phyloP scores from a whole-genome alignment of 2,797 vertebrate genomes.

The Pogoniulus pusillus region DNA sequence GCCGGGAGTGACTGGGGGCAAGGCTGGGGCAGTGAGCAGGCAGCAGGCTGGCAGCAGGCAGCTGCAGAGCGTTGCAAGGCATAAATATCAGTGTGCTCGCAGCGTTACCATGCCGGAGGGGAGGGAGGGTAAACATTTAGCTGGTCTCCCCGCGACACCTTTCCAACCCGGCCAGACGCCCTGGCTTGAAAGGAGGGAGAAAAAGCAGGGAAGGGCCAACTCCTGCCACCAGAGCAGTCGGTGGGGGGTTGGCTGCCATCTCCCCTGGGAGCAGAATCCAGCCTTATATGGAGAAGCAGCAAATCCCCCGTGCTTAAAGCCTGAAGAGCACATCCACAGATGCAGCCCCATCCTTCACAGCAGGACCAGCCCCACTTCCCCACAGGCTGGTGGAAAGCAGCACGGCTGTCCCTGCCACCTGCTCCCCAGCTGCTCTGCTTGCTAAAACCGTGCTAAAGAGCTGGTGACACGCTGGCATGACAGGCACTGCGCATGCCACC shows the following conservation, averaged over 20 bases:
- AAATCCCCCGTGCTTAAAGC: not conserved
- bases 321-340: not conserved
- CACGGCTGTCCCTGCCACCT: not conserved
- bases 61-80: not conserved
- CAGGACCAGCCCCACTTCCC: not conserved
- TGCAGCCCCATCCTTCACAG: not conserved
- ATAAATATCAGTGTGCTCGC: not conserved
- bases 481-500: not conserved
- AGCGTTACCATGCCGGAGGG: not conserved
- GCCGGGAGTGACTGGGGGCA: accelerated
- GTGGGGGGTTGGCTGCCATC: conserved; percentile 1
- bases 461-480: conserved; percentile 31
- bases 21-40: not conserved
- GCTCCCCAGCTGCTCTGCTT: not conserved
- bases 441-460: not conserved
- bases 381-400: not conserved
- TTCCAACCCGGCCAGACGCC: not conserved
- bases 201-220: conserved; percentile 11
- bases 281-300: conserved; percentile 54
- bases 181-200: not conserved
- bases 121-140: conserved; percentile 28
- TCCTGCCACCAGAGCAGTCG: accelerated
- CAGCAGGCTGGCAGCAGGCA: not conserved
- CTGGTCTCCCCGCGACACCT: not conserved
- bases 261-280: not conserved